phyloP scores from a whole-genome alignment of 2,113 vertebrate species.

The Octodon degus region DNA sequence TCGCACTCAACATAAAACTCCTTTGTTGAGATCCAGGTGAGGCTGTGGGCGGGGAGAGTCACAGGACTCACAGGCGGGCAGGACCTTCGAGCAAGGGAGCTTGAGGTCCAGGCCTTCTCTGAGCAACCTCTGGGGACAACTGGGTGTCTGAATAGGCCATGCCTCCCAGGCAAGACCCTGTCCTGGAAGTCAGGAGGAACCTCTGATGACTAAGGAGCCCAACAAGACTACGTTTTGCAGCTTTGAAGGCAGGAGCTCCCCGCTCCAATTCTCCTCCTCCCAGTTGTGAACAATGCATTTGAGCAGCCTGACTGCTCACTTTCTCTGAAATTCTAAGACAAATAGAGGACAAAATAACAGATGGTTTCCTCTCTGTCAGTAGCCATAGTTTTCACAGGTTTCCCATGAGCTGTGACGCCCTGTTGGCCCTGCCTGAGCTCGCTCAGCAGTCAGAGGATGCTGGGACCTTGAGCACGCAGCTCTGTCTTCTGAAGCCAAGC shows the following conservation, averaged over 20 bases:
- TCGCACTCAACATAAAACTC: neutral
- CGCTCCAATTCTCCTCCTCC: neutral
- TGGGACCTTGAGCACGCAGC: neutral
- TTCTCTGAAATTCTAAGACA: conserved; percentile 49
- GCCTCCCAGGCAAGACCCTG: neutral
- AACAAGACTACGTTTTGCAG: neutral
- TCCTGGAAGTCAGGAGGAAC: neutral
- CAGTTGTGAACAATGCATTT: neutral
- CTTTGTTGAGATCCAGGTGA: neutral
- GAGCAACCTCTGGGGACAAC: neutral
- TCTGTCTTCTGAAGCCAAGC: neutral
- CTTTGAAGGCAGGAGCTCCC: neutral
- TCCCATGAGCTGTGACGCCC: neutral
- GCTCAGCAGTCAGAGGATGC: neutral
- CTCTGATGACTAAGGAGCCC: neutral
- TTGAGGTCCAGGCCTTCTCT: neutral
- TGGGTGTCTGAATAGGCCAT: neutral
- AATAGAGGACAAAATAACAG: conserved; percentile 66
- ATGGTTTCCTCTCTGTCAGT: conserved; percentile 7
- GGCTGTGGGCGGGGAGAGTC: neutral
- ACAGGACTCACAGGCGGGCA: neutral
- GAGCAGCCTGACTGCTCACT: conserved; percentile 56
- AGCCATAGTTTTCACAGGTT: conserved; percentile 48
- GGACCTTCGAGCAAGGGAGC: neutral
- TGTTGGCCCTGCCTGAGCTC: neutral